Conservation (phyloP, 1,140 invertebrate genomes). For the Cherax destructor region DNA sequence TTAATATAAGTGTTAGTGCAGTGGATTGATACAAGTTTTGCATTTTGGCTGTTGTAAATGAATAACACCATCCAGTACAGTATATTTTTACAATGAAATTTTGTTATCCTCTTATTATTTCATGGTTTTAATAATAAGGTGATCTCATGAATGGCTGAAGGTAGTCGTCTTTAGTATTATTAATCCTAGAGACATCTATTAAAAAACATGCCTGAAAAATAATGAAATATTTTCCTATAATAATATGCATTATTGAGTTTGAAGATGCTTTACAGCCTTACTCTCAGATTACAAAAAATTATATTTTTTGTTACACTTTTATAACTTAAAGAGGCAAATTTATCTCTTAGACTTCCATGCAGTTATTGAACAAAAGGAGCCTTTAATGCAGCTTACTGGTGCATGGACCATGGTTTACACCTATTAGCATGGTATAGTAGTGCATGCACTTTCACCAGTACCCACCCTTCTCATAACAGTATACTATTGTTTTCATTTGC, state of each 20-base stretch:
- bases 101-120: background rate
- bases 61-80: background rate
- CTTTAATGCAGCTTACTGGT: no score
- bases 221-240: background rate
- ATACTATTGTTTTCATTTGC: background rate
- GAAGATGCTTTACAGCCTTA: background rate
- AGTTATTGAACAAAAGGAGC: background rate
- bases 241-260: background rate
- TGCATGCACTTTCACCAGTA: background rate
- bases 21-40: background rate
- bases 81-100: background rate
- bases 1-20: no score
- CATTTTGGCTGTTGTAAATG: conserved; percentile 1
- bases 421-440: background rate
- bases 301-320: background rate
- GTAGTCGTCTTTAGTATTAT: background rate
- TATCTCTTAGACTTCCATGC: background rate
- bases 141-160: background rate
- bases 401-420: no score
- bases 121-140: background rate
- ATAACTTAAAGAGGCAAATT: background rate
- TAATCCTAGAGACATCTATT: background rate
- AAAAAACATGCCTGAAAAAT: background rate
- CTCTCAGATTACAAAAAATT: background rate
- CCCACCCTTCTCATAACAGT: background rate